Percentiles rank a stretch among this genome's conserved stretches.
Evolutionary conservation across 2,888 invertebrate species (phyloP).

Genomic region (Philereme transversata): DNA sequence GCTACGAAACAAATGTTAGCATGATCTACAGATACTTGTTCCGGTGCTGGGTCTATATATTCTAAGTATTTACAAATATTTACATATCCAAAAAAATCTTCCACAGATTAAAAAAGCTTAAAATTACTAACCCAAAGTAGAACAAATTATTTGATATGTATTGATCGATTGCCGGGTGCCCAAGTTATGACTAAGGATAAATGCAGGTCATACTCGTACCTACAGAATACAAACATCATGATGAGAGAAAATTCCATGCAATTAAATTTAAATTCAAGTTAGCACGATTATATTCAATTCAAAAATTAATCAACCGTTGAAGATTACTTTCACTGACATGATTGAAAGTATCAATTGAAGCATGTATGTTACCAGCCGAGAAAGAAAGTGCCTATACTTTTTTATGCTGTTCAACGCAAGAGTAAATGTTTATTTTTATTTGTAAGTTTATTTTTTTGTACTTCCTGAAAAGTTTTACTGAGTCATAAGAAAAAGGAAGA

Average conservation of each 20-base stretch:
- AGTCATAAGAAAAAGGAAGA: too few relatives aligned
- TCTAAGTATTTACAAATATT: too few relatives aligned
- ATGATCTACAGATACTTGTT: too few relatives aligned
- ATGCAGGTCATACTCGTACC: too few relatives aligned
- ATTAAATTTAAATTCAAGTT: conserved; percentile 27
- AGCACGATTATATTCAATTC: conserved; percentile 34
- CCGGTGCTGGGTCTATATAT: too few relatives aligned
- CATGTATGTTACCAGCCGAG: conserved; percentile 29
- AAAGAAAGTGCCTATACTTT: conserved; percentile 29
- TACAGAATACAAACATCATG: background rate
- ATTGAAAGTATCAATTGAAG: conserved; percentile 41
- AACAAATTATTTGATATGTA: too few relatives aligned
- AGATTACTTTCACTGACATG: conserved; percentile 41
- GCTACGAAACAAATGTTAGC: too few relatives aligned
- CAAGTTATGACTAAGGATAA: too few relatives aligned
- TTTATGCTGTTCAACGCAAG: conserved; percentile 1
- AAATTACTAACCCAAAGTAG: too few relatives aligned
- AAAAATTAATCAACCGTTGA: conserved; percentile 37
- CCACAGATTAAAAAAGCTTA: too few relatives aligned
- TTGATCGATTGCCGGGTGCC: too few relatives aligned
- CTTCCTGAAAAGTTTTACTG: background rate
- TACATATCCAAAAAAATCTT: too few relatives aligned
- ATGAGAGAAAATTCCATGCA: conserved; percentile 18
- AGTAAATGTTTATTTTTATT: background rate
- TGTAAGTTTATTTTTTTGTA: background rate